These are phyloP conservation scores for Melanotaenia maccullochi DNA, from an alignment of 2,797 vertebrate species.

Conservation along the genomic window DNA sequence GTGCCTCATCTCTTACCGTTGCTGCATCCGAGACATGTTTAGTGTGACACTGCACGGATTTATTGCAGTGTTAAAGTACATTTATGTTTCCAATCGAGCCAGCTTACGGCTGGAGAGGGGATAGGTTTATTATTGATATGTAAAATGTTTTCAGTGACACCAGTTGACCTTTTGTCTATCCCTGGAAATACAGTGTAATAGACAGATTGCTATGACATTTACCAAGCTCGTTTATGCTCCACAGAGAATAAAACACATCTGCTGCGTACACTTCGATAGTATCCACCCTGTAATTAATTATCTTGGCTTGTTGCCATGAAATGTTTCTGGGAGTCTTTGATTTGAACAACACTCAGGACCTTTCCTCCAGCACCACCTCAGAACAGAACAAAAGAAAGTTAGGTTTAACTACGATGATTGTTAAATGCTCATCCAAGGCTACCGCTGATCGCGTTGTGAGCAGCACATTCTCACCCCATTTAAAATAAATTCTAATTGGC, in stretches of 20 bases:
- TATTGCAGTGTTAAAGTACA: not conserved
- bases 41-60: slow-evolving; percentile 14
- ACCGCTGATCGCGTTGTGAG: not conserved
- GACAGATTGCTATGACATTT: slow-evolving; percentile 8
- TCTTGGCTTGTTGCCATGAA: slow-evolving; percentile 15
- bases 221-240: not conserved
- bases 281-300: slow-evolving; percentile 14
- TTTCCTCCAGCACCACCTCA: slow-evolving; percentile 24
- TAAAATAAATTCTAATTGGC: not conserved
- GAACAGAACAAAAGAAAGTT: slow-evolving; percentile 6
- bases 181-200: not conserved
- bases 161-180: slow-evolving; percentile 4
- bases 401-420: not conserved
- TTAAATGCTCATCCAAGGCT: not conserved
- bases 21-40: slow-evolving; percentile 18
- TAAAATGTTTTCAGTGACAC: slow-evolving; percentile 2
- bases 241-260: slow-evolving; percentile 13
- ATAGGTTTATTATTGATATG: not conserved
- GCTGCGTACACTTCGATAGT: slow-evolving; percentile 7
- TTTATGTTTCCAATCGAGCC: slow-evolving; percentile 6
- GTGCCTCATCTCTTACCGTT: slow-evolving; percentile 33
- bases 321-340: slow-evolving; percentile 20
- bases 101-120: not conserved
- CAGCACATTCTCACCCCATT: not conserved
- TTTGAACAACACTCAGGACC: slow-evolving; percentile 23